Evolutionary conservation across 2,113 vertebrate species (phyloP), one percentile per base, ranked within the genome.

Genomic region (Trematocara marginatum): DNA sequence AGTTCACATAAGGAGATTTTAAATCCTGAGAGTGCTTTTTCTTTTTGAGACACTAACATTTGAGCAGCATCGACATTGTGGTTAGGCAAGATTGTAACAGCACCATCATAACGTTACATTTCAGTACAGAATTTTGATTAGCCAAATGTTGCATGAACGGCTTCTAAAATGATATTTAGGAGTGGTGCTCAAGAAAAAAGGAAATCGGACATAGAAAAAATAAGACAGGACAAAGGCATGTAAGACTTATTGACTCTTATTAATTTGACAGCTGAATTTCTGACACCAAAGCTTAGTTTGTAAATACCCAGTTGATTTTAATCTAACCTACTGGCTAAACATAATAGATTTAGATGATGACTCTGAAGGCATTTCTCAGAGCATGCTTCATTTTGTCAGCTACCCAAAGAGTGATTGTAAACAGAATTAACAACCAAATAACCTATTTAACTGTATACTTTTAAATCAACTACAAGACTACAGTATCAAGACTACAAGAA

Each of bases 11-110:
- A 59, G 56, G 29, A 34, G 29, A 18, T 10, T 2, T 59, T 34
- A 59, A 61, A 61, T 61, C 57, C 57, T 18, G 15, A 34, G 57
- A 61, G 29, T 34, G 2, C 8, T 0, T 61, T 34, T 61, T 34
- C 31, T 35, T 16, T 64, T 64, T 64, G 59, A 35, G 2, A 35
- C 57, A 35, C 31, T 35, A 61, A 61, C 57, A 6, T 61, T 35
- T 6, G 9, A n/a, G 2, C 31, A 0, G 59, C 9, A 7, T 64
- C 2, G 5, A 64, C 9, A 7, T 0, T 0, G 12, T 35, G 16
- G 31, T 35, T 35, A 11, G 59, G 9, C 31, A 64, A 1, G 59
- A 64, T 61, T 34, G 29, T 10, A 61, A 6, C 29, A 42, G 40
- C 11, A 42, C 40, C 40, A 34, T 61, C 1, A 0, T 18, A 34